These are phyloP conservation scores for Mus minutoides DNA, from an alignment of 2,797 vertebrate species.

Conservation along the genomic window DNA sequence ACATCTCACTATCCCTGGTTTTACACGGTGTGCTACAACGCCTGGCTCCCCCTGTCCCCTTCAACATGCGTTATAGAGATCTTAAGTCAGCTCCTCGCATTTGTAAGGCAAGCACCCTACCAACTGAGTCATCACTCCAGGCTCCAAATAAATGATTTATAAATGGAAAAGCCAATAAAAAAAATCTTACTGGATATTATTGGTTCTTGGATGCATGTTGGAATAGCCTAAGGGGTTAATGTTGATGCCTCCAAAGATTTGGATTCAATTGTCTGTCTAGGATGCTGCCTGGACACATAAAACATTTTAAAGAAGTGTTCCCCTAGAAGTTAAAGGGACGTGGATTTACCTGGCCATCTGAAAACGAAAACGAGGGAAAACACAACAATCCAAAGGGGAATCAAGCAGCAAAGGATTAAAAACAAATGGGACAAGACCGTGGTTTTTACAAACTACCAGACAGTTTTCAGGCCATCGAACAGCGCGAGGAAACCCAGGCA, in stretches of 20 bases:
- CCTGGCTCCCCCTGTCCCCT: background rate
- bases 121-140: background rate
- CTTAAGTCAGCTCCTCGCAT: background rate
- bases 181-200: background rate
- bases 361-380: background rate
- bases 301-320: background rate
- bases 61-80: background rate
- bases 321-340: background rate
- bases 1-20: background rate
- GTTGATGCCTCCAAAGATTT: background rate
- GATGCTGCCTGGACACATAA: background rate
- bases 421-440: background rate
- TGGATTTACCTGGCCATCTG: background rate
- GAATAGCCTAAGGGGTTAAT: background rate
- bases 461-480: background rate
- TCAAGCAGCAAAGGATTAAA: background rate
- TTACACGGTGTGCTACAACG: background rate
- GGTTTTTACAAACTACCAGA: background rate
- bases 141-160: constrained; percentile 19
- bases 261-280: constrained; percentile 7
- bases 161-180: constrained; percentile 36
- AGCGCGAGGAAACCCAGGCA: background rate
- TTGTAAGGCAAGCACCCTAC: background rate
- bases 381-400: constrained; percentile 2
- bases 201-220: background rate